Evolutionary conservation across 2,888 invertebrate genomes (phyloP).

Genomic region (Hemicrepidius hirtus): DNA sequence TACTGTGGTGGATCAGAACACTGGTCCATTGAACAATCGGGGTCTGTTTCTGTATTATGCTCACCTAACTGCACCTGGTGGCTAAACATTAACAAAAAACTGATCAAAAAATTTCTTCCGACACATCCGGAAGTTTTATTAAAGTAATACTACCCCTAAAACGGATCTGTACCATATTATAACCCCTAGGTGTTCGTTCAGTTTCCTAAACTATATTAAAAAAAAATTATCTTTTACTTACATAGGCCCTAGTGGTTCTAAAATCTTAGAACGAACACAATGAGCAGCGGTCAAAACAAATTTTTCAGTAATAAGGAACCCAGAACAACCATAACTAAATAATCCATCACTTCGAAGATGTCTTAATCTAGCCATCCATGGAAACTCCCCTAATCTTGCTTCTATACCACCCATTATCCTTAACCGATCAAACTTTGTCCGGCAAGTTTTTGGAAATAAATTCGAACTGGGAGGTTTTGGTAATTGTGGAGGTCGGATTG

Average conservation of each 20-base stretch:
- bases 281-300: constrained; percentile 76
- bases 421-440: constrained; percentile 66
- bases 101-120: too few species aligned
- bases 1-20: constrained; percentile 71
- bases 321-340: constrained; percentile 71
- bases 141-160: too few species aligned
- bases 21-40: constrained; percentile 68
- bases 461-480: not conserved
- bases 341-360: constrained; percentile 50
- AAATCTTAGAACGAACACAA: constrained; percentile 66
- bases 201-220: too few species aligned
- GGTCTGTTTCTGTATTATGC: constrained; percentile 70
- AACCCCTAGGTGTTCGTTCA: too few species aligned
- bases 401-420: constrained; percentile 1
- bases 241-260: constrained; percentile 56
- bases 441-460: constrained; percentile 66
- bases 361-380: constrained; percentile 9
- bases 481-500: not conserved
- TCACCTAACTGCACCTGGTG: constrained; percentile 71
- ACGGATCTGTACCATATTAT: too few species aligned
- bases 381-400: not conserved
- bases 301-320: constrained; percentile 73
- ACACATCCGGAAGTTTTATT: too few species aligned
- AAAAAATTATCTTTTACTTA: too few species aligned
- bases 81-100: too few species aligned